A percentile compares a stretch with the other conserved stretches of the same genome.
Conservation (phyloP, 2,888 invertebrate species). For the Hypselothyrea guttata region DNA sequence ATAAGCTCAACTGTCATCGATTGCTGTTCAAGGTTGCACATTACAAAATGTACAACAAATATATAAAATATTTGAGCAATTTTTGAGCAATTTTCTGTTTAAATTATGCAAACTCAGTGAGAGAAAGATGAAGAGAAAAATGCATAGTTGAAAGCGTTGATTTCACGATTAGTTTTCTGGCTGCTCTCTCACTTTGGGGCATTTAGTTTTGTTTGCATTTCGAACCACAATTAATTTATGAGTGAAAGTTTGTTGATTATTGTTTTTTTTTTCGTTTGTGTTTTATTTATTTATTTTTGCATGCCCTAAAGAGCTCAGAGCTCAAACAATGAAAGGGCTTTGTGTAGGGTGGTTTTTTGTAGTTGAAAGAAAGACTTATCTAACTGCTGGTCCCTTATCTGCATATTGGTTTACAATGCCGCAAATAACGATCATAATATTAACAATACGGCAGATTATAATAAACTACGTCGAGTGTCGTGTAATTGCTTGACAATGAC, state of each 20-base stretch:
- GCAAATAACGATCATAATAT: constrained; percentile 32
- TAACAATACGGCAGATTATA: constrained; percentile 29
- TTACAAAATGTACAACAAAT: constrained; percentile 26
- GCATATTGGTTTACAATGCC: constrained; percentile 61
- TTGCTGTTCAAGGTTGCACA: constrained; percentile 52
- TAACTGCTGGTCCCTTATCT: constrained; percentile 64
- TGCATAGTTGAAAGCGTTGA: constrained; percentile 33
- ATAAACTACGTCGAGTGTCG: constrained; percentile 48
- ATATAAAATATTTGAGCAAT: constrained; percentile 40
- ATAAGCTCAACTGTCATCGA: constrained; percentile 17
- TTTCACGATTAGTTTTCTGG: constrained; percentile 45
- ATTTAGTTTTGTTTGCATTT: constrained; percentile 56
- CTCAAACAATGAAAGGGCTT: constrained; percentile 55
- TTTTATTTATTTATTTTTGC: constrained; percentile 24
- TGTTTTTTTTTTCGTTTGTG: constrained; percentile 12
- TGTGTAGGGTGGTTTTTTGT: constrained; percentile 42
- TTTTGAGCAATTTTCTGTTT: constrained; percentile 55
- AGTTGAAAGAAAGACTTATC: constrained; percentile 38
- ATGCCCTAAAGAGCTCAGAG: constrained; percentile 40
- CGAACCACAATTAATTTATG: constrained; percentile 68
- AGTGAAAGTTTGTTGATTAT: constrained; percentile 68
- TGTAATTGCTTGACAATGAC: constrained; percentile 53
- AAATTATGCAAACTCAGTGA: constrained; percentile 56
- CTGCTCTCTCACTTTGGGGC: constrained; percentile 36
- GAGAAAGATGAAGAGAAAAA: constrained; percentile 15